Percentiles rank a stretch among this genome's conserved stretches.
Conservation (phyloP, 2,797 vertebrate species). For the Lithobates pipiens region DNA sequence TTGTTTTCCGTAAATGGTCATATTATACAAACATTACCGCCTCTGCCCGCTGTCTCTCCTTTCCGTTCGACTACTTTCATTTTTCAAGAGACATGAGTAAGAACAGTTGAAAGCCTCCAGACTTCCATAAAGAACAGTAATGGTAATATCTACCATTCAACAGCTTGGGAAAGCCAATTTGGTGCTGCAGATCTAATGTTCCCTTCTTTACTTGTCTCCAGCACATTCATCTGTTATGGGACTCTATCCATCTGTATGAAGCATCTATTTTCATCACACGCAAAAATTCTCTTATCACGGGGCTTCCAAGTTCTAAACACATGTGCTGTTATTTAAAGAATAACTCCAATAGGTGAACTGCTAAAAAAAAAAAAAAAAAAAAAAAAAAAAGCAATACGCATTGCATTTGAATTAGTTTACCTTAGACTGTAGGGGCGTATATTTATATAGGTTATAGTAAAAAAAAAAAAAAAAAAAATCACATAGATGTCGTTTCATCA, state of each 20-base stretch:
- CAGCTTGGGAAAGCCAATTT: slow-evolving; percentile 62
- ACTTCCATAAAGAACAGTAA: slow-evolving; percentile 63
- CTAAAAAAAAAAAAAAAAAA: neutral
- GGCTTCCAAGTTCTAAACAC: neutral
- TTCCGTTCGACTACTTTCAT: slow-evolving; percentile 23
- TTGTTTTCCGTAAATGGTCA: neutral
- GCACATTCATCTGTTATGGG: slow-evolving; percentile 54
- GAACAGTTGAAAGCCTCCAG: slow-evolving; percentile 61
- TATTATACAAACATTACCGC: slow-evolving; percentile 42
- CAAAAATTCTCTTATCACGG: neutral
- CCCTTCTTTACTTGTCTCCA: slow-evolving; percentile 38
- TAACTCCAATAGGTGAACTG: neutral
- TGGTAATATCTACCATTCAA: slow-evolving; percentile 60
- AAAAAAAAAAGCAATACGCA: neutral
- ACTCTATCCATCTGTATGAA: slow-evolving; percentile 48
- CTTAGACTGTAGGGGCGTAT: neutral
- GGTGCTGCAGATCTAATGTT: slow-evolving; percentile 55
- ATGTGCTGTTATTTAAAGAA: neutral
- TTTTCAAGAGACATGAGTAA: slow-evolving; percentile 61
- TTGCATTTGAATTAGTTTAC: neutral
- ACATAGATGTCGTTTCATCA: neutral
- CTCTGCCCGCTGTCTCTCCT: slow-evolving; percentile 51
- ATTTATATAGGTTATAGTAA: no score
- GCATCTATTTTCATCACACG: slow-evolving; percentile 9
- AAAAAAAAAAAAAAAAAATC: no score